Evolutionary conservation across 2,797 vertebrate species (phyloP), one percentile per base, ranked within the genome.

Genomic region (Micropoecilia bifurca): DNA sequence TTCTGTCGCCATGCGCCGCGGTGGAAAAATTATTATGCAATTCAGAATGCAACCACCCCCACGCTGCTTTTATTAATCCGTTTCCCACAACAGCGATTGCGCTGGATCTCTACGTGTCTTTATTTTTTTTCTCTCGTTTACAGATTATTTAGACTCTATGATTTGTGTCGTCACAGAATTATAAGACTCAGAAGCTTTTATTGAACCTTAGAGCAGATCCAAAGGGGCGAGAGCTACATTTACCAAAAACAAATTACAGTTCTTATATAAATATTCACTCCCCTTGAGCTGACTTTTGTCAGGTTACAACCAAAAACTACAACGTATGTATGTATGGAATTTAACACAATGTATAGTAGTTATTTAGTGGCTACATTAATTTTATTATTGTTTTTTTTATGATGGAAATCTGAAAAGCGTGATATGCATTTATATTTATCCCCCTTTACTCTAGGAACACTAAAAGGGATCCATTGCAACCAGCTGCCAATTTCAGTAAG

Each of bases 21-120:
- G 87, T 91, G 86, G 79, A 85, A 91, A 91, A 91, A 87, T 43
- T 90, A 92, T 95, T 95, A 93, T 79, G 87, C 87, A 93, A 93
- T 93, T 74, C 18, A 91, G 85, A 92, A 91, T 90, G 84, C 89
- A 85, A 66, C 84, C 86, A 75, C 88, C 90, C 91, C 88, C 90
- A 88, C 79, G 74, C 81, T 90, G 86, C 84, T 88, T 90, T 90
- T 87, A 91, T 91, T 91, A 90, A 90, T 88, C 90, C 50, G 73
- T 85, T 94, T 92, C 89, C 88, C 85, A 85, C 91, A 93, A 90
- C 83, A 90, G 80, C 82, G 86, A 90, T 83, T 83, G 74, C 76
- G 39, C 80, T 77, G 75, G 74, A 88, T 75, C 55, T 73, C 71
- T 74, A 69, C 6, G 6, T 45, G 25, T 45, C 68, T 43, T 45